Percentiles rank a stretch among this genome's conserved stretches.
phyloP scores from a whole-genome alignment of 2,797 vertebrate genomes.

The Percopsis omiscomaycus region DNA sequence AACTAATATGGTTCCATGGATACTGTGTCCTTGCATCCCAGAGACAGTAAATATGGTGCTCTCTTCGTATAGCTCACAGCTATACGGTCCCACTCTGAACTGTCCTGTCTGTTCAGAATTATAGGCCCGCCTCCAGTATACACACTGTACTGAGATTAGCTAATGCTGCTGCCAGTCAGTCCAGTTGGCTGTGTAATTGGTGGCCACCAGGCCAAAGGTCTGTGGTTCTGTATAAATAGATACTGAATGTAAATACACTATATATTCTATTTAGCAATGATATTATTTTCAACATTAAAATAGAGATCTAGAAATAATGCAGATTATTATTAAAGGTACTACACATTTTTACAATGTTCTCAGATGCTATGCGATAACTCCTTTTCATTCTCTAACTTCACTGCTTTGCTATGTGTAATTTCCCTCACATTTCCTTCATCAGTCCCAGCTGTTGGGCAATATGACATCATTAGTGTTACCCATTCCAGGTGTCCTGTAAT shows the following conservation, averaged over 20 bases:
- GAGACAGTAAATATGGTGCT: no score
- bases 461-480: no score
- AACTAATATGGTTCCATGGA: no score
- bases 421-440: constrained; percentile 49
- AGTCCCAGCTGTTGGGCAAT: no score
- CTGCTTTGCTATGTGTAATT: constrained; percentile 62
- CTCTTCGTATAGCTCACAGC: not conserved
- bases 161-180: constrained; percentile 45
- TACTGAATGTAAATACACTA: constrained; percentile 72
- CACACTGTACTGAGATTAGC: constrained; percentile 42
- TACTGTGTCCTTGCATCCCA: no score
- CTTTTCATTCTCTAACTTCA: constrained; percentile 56
- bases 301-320: constrained; percentile 48
- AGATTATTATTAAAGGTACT: constrained; percentile 36
- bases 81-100: not conserved
- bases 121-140: constrained; percentile 20
- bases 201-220: constrained; percentile 20
- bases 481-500: no score
- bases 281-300: constrained; percentile 71
- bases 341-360: constrained; percentile 39
- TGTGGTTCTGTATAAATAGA: constrained; percentile 54
- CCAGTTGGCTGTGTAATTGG: constrained; percentile 42
- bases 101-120: constrained; percentile 16
- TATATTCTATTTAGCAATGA: constrained; percentile 62
- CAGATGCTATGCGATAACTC: constrained; percentile 44